Percentiles rank a stretch among this genome's conserved stretches.
phyloP scores from a whole-genome alignment of 2,113 vertebrate genomes.

The Nibea albiflora region DNA sequence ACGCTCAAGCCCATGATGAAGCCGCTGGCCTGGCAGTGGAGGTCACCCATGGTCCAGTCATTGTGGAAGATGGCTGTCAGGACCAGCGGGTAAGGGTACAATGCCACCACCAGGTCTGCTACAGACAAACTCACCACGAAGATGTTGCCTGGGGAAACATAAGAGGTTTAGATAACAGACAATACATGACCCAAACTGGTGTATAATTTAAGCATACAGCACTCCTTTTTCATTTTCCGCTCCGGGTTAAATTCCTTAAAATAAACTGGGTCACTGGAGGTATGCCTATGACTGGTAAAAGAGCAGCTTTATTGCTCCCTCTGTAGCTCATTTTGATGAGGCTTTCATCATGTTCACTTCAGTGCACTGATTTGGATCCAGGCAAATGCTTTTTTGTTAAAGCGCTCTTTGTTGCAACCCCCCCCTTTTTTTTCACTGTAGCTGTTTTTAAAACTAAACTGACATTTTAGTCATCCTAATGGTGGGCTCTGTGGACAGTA shows the following conservation, averaged over 20 bases:
- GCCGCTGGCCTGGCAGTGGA: conserved; percentile 85
- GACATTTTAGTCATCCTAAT: neutral
- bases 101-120: conserved; percentile 83
- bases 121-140: conserved; percentile 85
- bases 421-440: neutral
- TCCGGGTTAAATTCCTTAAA: conserved; percentile 28
- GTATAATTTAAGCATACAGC: conserved; percentile 25
- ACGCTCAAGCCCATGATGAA: conserved; percentile 86
- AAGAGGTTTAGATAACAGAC: conserved; percentile 29
- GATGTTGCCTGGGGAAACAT: conserved; percentile 80
- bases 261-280: conserved; percentile 35
- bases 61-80: conserved; percentile 83
- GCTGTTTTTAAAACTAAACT: neutral
- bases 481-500: neutral
- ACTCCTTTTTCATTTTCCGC: neutral
- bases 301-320: conserved; percentile 19
- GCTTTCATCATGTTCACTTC: conserved; percentile 10
- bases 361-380: neutral
- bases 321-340: conserved; percentile 8
- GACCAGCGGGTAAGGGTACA: conserved; percentile 85
- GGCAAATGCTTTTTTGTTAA: conserved; percentile 2
- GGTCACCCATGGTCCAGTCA: conserved; percentile 84
- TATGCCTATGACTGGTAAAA: conserved; percentile 15
- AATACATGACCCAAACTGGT: conserved; percentile 24
- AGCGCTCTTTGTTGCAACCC: neutral